Conservation (phyloP, 2,113 vertebrate genomes). For the Scopus umbretta region DNA sequence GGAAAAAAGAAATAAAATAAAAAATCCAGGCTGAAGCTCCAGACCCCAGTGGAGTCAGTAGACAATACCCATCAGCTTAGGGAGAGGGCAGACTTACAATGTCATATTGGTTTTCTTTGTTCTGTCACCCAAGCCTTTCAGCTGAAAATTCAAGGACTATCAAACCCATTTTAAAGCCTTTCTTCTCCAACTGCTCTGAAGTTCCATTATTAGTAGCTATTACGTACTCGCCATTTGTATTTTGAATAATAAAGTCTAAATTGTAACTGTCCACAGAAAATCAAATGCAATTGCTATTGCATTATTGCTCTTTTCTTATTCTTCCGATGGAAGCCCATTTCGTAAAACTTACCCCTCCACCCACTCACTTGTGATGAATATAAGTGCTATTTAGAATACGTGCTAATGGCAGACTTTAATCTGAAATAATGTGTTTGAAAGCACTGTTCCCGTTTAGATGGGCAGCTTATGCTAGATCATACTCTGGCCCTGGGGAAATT, state of each 20-base stretch:
- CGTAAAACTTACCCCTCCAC: background rate
- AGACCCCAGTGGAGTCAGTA: background rate
- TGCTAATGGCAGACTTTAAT: background rate
- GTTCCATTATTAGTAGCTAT: background rate
- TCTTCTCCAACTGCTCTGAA: background rate
- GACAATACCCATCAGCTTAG: background rate
- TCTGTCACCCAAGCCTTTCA: background rate
- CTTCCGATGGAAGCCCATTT: background rate
- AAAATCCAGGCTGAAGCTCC: background rate
- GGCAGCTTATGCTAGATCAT: background rate
- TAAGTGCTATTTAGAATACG: background rate
- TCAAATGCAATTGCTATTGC: background rate
- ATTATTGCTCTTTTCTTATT: background rate
- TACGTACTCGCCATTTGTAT: background rate
- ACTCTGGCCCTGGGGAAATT: background rate
- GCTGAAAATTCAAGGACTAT: background rate
- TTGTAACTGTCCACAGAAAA: background rate
- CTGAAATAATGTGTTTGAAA: background rate
- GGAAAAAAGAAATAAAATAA: too few relatives aligned
- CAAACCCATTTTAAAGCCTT: background rate
- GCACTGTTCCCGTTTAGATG: background rate
- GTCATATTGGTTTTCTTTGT: background rate
- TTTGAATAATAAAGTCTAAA: background rate
- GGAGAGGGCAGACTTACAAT: background rate
- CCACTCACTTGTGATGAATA: accelerated